Percentiles rank a stretch among this genome's conserved stretches.
These are phyloP conservation scores for Pedetes capensis DNA, from an alignment of 2,113 vertebrate genomes.

Conservation along the genomic window DNA sequence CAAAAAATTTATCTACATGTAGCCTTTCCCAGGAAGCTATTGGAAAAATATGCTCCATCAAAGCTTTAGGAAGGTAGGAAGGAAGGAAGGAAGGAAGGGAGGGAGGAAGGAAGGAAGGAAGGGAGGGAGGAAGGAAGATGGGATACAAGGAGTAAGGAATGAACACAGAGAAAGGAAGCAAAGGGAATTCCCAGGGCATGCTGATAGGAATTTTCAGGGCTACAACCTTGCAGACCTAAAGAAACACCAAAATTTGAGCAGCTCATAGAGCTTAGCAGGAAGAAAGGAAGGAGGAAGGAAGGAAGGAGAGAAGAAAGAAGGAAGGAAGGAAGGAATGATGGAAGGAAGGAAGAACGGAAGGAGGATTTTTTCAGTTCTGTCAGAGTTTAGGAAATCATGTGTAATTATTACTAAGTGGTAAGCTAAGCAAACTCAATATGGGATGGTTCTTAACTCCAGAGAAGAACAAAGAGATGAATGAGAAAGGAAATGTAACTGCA, in stretches of 20 bases:
- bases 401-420: neutral
- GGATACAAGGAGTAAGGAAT: neutral
- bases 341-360: fast-evolving
- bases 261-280: neutral
- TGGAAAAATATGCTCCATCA: neutral
- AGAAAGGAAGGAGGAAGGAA: neutral
- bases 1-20: neutral
- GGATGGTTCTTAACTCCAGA: neutral
- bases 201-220: neutral
- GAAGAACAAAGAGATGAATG: neutral
- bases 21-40: neutral
- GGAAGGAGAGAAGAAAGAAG: neutral
- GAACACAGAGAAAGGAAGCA: neutral
- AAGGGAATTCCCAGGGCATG: neutral
- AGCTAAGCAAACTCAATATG: neutral
- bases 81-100: neutral
- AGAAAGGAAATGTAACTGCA: neutral
- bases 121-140: neutral
- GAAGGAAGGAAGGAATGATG: neutral
- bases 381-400: neutral
- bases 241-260: neutral
- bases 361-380: neutral
- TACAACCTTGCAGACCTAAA: too few relatives aligned
- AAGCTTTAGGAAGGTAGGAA: neutral
- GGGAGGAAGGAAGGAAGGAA: neutral